Evolutionary conservation across 2,797 vertebrate genomes (phyloP).

Genomic region (Melopsittacus undulatus): DNA sequence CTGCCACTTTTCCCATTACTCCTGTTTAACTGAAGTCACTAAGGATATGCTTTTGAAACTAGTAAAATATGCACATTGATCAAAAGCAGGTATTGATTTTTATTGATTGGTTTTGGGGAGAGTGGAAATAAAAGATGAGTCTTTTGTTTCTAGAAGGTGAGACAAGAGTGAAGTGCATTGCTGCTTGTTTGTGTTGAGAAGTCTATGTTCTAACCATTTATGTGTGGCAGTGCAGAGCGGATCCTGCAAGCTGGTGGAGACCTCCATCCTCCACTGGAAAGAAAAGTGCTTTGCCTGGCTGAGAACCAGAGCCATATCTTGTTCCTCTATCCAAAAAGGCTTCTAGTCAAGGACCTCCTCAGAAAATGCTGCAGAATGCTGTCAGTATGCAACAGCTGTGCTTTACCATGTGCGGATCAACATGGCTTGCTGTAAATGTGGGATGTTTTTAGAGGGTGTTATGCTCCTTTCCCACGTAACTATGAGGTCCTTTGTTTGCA

Average conservation of each 20-base stretch:
- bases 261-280: not conserved
- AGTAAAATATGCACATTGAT: slow-evolving; percentile 40
- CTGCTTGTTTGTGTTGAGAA: not conserved
- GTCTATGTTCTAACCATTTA: not conserved
- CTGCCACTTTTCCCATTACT: slow-evolving; percentile 51
- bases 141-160: not conserved
- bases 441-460: not conserved
- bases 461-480: not conserved
- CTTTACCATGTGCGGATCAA: not conserved
- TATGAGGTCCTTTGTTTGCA: not conserved
- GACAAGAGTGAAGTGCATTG: not conserved
- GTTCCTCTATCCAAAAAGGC: not conserved
- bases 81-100: slow-evolving; percentile 33
- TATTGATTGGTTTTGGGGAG: not conserved
- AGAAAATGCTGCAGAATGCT: not conserved
- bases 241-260: not conserved
- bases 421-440: fast-evolving
- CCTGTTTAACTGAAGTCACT: slow-evolving; percentile 54
- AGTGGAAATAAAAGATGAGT: not conserved
- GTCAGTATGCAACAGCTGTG: not conserved
- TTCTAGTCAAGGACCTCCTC: not conserved
- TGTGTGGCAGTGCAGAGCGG: not conserved
- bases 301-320: not conserved
- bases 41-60: slow-evolving; percentile 59
- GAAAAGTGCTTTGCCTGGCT: not conserved